phyloP scores from a whole-genome alignment of 2,797 vertebrate species.

The Anisognathus igniventris region DNA sequence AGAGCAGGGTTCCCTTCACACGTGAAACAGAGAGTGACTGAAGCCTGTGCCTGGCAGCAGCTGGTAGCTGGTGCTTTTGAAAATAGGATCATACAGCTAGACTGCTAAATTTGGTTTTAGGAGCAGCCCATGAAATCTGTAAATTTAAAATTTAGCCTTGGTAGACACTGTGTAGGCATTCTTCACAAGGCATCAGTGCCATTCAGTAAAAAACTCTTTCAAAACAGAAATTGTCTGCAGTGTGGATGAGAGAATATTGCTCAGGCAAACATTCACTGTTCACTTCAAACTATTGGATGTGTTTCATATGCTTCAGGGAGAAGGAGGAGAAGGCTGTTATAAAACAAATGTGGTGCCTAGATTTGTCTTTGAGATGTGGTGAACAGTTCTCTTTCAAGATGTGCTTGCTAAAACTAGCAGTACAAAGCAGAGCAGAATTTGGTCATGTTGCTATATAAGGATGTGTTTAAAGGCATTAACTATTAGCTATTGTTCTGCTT shows the following conservation, averaged over 20 bases:
- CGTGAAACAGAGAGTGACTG: background rate
- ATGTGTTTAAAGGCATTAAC: background rate
- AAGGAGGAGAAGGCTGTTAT: background rate
- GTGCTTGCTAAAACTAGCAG: background rate
- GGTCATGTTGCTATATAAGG: background rate
- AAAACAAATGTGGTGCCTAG: background rate
- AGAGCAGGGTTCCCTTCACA: background rate
- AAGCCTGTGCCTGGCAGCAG: background rate
- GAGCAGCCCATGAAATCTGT: background rate
- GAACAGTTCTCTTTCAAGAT: background rate
- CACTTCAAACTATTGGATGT: background rate
- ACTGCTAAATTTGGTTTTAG: background rate
- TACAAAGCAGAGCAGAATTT: background rate
- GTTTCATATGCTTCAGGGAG: background rate
- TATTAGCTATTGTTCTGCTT: constrained; percentile 26
- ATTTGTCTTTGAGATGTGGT: background rate
- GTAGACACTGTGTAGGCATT: background rate
- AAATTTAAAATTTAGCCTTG: background rate
- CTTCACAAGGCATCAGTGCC: background rate
- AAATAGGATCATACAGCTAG: background rate
- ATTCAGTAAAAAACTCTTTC: background rate
- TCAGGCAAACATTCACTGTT: background rate
- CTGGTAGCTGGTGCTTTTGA: background rate
- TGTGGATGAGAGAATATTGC: background rate
- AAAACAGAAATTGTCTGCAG: background rate